Conservation (phyloP, 2,797 vertebrate species). For the Halcyon smyrnensis region DNA sequence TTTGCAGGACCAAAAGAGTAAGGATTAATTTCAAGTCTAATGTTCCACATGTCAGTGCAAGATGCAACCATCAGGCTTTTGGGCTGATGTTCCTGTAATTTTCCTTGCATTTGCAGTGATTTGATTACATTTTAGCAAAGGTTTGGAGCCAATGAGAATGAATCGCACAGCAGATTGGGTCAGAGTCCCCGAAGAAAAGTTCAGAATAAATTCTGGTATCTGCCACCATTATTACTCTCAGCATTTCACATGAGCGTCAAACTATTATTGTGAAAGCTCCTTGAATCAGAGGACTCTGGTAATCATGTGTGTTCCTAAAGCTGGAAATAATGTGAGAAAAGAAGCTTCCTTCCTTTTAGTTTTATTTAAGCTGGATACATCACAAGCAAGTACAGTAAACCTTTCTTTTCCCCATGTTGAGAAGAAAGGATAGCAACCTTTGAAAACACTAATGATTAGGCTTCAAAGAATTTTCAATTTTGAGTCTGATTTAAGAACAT, state of each 20-base stretch:
- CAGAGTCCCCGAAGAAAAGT: conserved; percentile 39
- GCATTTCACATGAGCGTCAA: conserved; percentile 21
- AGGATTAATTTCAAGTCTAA: conserved; percentile 24
- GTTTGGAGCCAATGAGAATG: conserved; percentile 8
- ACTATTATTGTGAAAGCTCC: background rate
- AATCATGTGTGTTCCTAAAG: background rate
- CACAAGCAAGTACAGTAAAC: background rate
- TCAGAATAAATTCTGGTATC: conserved; percentile 28
- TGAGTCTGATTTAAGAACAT: background rate
- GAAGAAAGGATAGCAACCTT: conserved; percentile 33
- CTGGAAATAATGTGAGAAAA: background rate
- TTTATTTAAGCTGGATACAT: background rate
- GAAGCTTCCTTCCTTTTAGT: background rate
- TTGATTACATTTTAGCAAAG: conserved; percentile 39
- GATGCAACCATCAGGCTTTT: background rate
- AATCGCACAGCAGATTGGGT: conserved; percentile 26
- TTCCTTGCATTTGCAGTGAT: conserved; percentile 19
- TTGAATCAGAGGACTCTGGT: background rate
- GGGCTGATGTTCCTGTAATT: conserved; percentile 19
- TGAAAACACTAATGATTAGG: background rate
- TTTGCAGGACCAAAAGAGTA: background rate
- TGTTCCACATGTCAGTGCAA: conserved; percentile 31
- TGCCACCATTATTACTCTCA: conserved; percentile 58
- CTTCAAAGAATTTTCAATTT: background rate
- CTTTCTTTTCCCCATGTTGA: conserved; percentile 18